Percentiles rank a stretch among this genome's conserved stretches.
These are phyloP conservation scores for Trachelus tabidus DNA, from an alignment of 2,888 invertebrate genomes.

Conservation along the genomic window DNA sequence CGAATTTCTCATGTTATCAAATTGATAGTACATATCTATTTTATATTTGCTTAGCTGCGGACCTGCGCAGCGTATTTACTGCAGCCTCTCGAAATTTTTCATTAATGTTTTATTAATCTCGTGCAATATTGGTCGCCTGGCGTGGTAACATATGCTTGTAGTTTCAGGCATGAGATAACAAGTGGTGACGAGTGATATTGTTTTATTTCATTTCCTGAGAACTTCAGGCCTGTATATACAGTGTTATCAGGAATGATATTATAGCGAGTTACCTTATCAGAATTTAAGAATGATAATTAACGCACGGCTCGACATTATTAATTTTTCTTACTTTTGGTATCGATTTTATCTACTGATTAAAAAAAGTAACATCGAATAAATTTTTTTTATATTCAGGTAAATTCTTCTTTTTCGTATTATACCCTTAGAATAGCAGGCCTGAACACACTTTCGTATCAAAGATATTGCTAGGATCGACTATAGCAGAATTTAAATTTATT, in stretches of 20 bases:
- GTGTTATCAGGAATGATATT: slow-evolving; percentile 29
- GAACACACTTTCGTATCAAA: too few species aligned
- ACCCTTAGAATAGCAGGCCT: too few species aligned
- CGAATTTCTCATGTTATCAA: slow-evolving; percentile 21
- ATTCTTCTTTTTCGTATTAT: too few species aligned
- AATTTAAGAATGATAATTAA: slow-evolving; percentile 33
- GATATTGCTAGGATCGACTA: too few species aligned
- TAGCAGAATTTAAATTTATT: too few species aligned
- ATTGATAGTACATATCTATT: slow-evolving; percentile 19
- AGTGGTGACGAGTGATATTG: slow-evolving; percentile 16
- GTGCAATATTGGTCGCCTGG: slow-evolving; percentile 18
- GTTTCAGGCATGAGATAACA: slow-evolving; percentile 38
- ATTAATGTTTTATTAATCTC: slow-evolving; percentile 24
- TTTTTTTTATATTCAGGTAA: too few species aligned
- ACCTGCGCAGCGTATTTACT: slow-evolving; percentile 6
- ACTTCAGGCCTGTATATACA: slow-evolving; percentile 44
- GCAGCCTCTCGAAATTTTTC: slow-evolving; percentile 23
- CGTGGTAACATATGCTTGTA: slow-evolving; percentile 34
- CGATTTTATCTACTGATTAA: too few species aligned
- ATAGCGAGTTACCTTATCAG: background rate
- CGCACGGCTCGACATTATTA: slow-evolving; percentile 8
- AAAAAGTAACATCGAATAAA: too few species aligned
- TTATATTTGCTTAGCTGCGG: slow-evolving; percentile 21
- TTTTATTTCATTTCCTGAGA: slow-evolving; percentile 41
- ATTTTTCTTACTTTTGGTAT: too few species aligned